A percentile compares a stretch with the other conserved stretches of the same genome.
Evolutionary conservation across 2,797 vertebrate genomes (phyloP).

Genomic region (Pygocentrus nattereri): DNA sequence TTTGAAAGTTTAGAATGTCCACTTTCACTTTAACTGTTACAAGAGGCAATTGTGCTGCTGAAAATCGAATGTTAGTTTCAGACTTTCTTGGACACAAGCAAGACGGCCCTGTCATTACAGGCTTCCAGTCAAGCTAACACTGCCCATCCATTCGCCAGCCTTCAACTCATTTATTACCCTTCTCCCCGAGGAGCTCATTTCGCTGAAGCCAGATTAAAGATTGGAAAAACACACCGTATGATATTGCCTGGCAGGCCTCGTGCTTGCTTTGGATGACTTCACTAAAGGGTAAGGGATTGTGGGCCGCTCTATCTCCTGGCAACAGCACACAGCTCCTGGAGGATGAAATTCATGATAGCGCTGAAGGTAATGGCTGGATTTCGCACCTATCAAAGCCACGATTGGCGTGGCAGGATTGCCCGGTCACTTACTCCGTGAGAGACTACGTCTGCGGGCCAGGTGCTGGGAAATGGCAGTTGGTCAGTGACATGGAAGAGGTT

Average conservation of each 20-base stretch:
- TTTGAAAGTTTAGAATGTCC: not conserved
- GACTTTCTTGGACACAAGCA: constrained; percentile 10
- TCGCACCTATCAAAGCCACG: constrained; percentile 24
- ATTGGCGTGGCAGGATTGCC: constrained; percentile 15
- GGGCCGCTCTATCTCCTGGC: constrained; percentile 50
- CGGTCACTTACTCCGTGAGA: not conserved
- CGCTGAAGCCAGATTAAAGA: constrained; percentile 59
- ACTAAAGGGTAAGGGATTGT: constrained; percentile 25
- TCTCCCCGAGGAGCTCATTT: constrained; percentile 49
- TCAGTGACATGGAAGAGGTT: constrained; percentile 13
- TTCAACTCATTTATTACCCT: constrained; percentile 30
- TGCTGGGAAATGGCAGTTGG: not conserved
- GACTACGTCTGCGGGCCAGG: not conserved
- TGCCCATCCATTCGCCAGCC: constrained; percentile 44
- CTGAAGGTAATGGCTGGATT: constrained; percentile 33
- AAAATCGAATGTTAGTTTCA: not conserved
- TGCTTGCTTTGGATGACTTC: constrained; percentile 50
- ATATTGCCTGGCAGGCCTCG: constrained; percentile 46
- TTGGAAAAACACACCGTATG: constrained; percentile 42
- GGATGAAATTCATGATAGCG: constrained; percentile 40
- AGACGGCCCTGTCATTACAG: constrained; percentile 14
- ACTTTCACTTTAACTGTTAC: not conserved
- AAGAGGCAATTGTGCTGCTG: not conserved
- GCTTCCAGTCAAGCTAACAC: constrained; percentile 15
- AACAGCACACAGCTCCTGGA: constrained; percentile 33